Evolutionary conservation across 2,888 invertebrate genomes (phyloP).

Genomic region (Cataglyphis rosenhaueri): DNA sequence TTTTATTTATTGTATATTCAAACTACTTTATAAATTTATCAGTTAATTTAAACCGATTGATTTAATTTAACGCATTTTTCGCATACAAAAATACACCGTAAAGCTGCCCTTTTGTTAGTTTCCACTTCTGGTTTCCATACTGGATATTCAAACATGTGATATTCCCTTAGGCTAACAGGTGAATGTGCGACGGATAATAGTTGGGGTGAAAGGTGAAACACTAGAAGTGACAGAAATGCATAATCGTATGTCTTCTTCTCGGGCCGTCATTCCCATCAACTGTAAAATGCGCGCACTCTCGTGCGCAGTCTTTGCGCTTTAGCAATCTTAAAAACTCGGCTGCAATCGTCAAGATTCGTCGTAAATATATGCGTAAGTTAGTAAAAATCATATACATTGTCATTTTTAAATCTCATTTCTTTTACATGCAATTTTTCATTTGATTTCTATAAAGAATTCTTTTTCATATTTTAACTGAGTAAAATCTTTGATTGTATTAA

Average conservation of each 20-base stretch:
- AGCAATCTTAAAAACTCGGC: not conserved
- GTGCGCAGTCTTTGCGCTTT: slow-evolving; percentile 6
- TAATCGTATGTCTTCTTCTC: slow-evolving; percentile 65
- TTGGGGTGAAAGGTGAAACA: slow-evolving; percentile 65
- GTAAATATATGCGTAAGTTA: not conserved
- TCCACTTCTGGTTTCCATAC: not conserved
- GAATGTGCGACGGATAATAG: slow-evolving; percentile 57
- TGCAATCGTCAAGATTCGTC: not conserved
- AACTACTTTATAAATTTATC: not conserved
- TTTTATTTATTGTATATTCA: not conserved
- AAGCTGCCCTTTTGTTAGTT: not conserved
- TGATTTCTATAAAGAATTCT: not conserved
- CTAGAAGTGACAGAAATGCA: slow-evolving; percentile 59
- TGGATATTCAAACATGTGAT: slow-evolving; percentile 2
- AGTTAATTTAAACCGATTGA: not conserved
- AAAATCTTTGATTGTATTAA: not conserved
- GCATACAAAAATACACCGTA: not conserved
- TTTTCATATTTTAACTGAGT: not conserved
- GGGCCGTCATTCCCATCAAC: slow-evolving; percentile 35
- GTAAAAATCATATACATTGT: not conserved
- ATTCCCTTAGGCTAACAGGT: slow-evolving; percentile 44
- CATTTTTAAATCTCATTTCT: not conserved
- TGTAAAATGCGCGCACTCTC: slow-evolving; percentile 38
- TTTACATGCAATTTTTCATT: not conserved
- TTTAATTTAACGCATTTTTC: not conserved